A percentile compares a stretch with the other conserved stretches of the same genome.
Evolutionary conservation across 2,113 vertebrate species (phyloP).

Genomic region (Oplegnathus fasciatus): DNA sequence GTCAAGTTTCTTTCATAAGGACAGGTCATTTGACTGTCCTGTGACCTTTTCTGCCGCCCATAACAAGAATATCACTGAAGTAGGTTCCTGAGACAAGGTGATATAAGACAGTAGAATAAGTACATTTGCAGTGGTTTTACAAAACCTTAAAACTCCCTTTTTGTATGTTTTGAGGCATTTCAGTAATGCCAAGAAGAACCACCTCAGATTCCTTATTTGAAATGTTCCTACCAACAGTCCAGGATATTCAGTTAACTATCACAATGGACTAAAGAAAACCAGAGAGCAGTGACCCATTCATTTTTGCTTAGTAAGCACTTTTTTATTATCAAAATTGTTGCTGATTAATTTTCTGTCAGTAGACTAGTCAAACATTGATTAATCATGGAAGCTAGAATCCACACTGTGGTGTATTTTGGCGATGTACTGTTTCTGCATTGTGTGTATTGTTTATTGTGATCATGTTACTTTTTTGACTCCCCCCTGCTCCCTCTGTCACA

Average conservation of each 20-base stretch:
- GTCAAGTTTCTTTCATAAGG: neutral
- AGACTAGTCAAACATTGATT: neutral
- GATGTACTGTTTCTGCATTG: too few species aligned
- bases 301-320: neutral
- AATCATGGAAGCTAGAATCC: neutral
- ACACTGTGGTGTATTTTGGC: neutral
- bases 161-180: neutral
- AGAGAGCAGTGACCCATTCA: neutral
- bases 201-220: neutral
- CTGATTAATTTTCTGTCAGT: neutral
- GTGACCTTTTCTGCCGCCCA: neutral
- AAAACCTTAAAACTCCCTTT: neutral
- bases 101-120: neutral
- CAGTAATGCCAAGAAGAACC: neutral
- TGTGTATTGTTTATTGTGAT: neutral
- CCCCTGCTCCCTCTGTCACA: constrained; percentile 11
- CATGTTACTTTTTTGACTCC: neutral
- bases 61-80: neutral
- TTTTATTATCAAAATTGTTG: neutral
- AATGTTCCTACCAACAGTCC: neutral
- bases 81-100: neutral
- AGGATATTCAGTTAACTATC: neutral
- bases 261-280: neutral
- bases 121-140: neutral
- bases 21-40: neutral